Base-by-base conservation (phyloP, 1,140 invertebrate species). In the Heliconius hermathena region DNA sequence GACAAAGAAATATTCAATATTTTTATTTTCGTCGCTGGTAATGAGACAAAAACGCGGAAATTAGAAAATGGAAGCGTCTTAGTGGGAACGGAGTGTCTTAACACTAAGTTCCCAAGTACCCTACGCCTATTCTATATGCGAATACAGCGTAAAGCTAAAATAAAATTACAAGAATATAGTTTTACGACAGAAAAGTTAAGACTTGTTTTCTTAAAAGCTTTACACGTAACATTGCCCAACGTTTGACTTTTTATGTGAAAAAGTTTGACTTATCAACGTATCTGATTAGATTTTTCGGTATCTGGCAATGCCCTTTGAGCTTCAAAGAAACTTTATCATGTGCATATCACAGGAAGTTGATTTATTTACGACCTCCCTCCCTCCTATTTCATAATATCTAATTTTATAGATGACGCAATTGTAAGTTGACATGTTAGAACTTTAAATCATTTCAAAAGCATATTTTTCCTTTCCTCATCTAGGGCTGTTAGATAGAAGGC, bases 281-380 rank as follows among this genome's bases (percentile, higher is more conserved):
- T 90, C 87, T 78, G 87, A 90, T 91, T 88, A 91, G 78, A 89
- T 85, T 76, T 73, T 84, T 86, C 81, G 80, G 78, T 93, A 93
- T 93, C 91, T 93, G 92, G 83, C 92, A 91, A 88, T 93, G 91
- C 91, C 92, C 91, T 91, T 85, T 84, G 85, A 84, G 78, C 84
- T 87, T 85, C 83, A 87, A 77, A 86, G 83, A 87, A 86, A 79
- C 73, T 84, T 90, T 91, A 91, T 92, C 90, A 81, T 83, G 71
- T 83, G 71, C 76, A 77, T 83, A 82, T 79, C 71, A 84, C 87
- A 88, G 85, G 85, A 87, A 83, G 83, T 88, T 83, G 79, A 86
- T 85, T 79, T 82, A 83, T 83, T 81, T 85, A 83, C 74, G 73
- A 83, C 81, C 73, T 72, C 57, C 26, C 41, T 46, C 41, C 41